Conservation (phyloP, 1,140 invertebrate genomes). For the Cyclina sinensis region DNA sequence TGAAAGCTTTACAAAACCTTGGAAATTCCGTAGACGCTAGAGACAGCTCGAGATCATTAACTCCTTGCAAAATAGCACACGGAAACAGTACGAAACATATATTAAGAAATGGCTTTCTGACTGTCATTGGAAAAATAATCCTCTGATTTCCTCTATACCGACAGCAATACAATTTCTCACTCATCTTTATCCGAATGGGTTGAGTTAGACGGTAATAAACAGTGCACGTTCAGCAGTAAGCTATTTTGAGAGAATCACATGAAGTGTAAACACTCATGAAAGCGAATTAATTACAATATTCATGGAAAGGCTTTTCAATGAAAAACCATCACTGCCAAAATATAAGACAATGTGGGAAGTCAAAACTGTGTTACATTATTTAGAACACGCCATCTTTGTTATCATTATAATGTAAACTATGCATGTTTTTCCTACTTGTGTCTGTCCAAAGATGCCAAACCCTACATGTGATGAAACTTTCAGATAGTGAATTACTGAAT, state of each 20-base stretch:
- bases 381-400: not conserved
- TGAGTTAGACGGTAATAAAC: conserved; percentile 9
- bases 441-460: not conserved
- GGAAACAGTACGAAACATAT: conserved; percentile 23
- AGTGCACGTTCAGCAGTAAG: conserved; percentile 15
- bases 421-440: not conserved
- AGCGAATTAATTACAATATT: conserved; percentile 15
- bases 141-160: not conserved
- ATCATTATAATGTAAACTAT: not conserved
- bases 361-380: not conserved
- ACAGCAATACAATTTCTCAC: not conserved
- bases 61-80: not conserved
- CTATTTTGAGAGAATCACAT: not conserved
- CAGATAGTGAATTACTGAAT: not conserved
- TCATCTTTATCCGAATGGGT: not conserved
- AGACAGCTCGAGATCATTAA: conserved; percentile 12
- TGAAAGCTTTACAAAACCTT: not conserved
- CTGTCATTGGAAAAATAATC: conserved; percentile 36
- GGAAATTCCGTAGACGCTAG: not conserved
- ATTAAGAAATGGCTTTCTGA: conserved; percentile 40
- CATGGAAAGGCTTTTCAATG: conserved; percentile 36
- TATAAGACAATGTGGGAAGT: not conserved
- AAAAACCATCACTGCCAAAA: not conserved
- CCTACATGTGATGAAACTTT: not conserved
- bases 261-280: not conserved